phyloP scores from a whole-genome alignment of 2,797 vertebrate genomes.

The Columba guinea region DNA sequence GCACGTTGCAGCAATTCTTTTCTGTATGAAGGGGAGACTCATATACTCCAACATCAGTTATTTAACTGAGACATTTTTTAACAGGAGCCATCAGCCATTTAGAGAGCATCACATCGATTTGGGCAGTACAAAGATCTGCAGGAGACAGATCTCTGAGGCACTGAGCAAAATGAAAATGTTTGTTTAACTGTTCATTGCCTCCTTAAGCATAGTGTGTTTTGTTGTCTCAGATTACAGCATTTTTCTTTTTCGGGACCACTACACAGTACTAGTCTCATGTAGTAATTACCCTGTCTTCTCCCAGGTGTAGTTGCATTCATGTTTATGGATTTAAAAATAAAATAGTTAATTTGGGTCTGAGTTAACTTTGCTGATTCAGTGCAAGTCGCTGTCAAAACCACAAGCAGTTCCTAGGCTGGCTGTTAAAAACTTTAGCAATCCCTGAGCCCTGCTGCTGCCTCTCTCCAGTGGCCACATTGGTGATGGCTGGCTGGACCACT shows the following conservation, averaged over 20 bases:
- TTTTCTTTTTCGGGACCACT: neutral
- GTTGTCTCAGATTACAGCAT: neutral
- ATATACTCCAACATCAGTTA: neutral
- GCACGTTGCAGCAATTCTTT: neutral
- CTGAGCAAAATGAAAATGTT: neutral
- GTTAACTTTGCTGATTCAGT: neutral
- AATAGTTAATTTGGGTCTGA: neutral
- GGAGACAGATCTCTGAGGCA: neutral
- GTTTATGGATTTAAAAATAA: neutral
- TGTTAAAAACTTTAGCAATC: neutral
- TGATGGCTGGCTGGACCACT: neutral
- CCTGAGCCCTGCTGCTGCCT: neutral
- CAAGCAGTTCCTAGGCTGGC: neutral
- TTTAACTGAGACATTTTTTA: neutral
- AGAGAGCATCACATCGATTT: neutral
- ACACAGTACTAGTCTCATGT: neutral
- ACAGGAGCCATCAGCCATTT: neutral
- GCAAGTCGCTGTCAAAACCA: neutral
- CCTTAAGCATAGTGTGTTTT: neutral
- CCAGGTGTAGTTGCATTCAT: neutral
- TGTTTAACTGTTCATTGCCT: neutral
- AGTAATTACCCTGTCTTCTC: neutral
- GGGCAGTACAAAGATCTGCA: neutral
- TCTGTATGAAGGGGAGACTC: neutral
- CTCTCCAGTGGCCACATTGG: fast-evolving